Evolutionary conservation across 1,140 invertebrate species (phyloP).

Genomic region (Marisa cornuarietis): DNA sequence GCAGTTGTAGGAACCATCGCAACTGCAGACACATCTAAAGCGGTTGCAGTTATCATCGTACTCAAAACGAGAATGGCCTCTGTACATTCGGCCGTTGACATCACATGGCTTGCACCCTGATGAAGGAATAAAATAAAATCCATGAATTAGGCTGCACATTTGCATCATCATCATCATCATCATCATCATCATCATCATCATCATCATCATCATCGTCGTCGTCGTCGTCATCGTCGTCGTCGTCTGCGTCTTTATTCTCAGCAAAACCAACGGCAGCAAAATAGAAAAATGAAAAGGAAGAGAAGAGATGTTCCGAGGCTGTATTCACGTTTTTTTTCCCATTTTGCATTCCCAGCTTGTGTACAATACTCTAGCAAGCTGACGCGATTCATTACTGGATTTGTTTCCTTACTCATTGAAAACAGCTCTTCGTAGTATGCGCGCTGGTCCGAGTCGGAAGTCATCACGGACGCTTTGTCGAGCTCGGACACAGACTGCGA

Average conservation of each 20-base stretch:
- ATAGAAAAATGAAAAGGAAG: background rate
- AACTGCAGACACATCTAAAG: conserved; percentile 43
- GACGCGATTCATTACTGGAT: too few relatives aligned
- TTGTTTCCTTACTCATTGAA: background rate
- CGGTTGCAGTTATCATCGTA: conserved; percentile 33
- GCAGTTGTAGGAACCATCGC: conserved; percentile 47
- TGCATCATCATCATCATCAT: too few relatives aligned
- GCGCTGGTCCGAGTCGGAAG: conserved; percentile 8
- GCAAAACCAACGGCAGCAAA: background rate
- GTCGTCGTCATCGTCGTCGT: background rate
- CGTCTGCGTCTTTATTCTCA: background rate
- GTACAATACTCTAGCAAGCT: background rate
- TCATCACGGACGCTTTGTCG: conserved; percentile 10
- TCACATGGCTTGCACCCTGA: conserved; percentile 40
- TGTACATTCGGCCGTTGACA: conserved; percentile 38
- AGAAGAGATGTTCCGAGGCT: background rate
- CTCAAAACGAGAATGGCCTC: conserved; percentile 42
- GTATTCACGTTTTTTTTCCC: background rate
- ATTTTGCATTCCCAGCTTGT: background rate
- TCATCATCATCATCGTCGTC: too few relatives aligned
- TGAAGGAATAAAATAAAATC: background rate
- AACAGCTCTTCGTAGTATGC: conserved; percentile 8
- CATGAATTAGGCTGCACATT: too few relatives aligned
- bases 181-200: too few relatives aligned
- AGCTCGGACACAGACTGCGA: background rate